phyloP scores from a whole-genome alignment of 1,140 invertebrate species.

The Tetramorium parvispinum region DNA sequence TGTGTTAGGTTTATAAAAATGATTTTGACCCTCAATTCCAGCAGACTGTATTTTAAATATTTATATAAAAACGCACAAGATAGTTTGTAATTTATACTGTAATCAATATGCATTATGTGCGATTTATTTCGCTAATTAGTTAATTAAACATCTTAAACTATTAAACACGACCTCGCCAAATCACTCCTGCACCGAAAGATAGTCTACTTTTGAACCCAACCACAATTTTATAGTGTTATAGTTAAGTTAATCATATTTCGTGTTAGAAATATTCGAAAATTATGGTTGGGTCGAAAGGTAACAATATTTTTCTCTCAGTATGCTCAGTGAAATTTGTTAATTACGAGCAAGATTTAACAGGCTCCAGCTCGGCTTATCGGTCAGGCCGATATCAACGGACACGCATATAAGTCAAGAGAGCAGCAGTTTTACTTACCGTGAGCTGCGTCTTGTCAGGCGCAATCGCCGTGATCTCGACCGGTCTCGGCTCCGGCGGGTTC shows the following conservation, averaged over 20 bases:
- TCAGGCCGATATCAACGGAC: background rate
- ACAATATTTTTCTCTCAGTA: too few relatives aligned
- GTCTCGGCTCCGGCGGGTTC: slow-evolving; percentile 76
- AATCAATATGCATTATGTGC: too few relatives aligned
- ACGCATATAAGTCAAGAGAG: slow-evolving; percentile 8
- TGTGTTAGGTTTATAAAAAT: background rate
- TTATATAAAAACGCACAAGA: background rate
- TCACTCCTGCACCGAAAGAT: too few relatives aligned
- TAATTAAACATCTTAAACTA: background rate
- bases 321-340: background rate
- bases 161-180: background rate
- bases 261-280: too few relatives aligned
- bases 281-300: too few relatives aligned
- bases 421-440: slow-evolving; percentile 82
- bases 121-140: background rate
- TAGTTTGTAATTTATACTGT: background rate
- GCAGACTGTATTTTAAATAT: background rate
- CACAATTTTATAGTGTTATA: too few relatives aligned
- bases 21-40: background rate
- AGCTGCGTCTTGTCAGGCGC: slow-evolving; percentile 86
- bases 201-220: too few relatives aligned
- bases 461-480: slow-evolving; percentile 85
- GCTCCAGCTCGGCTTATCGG: background rate
- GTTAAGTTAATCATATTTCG: too few relatives aligned
- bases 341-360: background rate